Evolutionary conservation across 2,888 invertebrate species (phyloP).

Genomic region (Pyrgus malvae): DNA sequence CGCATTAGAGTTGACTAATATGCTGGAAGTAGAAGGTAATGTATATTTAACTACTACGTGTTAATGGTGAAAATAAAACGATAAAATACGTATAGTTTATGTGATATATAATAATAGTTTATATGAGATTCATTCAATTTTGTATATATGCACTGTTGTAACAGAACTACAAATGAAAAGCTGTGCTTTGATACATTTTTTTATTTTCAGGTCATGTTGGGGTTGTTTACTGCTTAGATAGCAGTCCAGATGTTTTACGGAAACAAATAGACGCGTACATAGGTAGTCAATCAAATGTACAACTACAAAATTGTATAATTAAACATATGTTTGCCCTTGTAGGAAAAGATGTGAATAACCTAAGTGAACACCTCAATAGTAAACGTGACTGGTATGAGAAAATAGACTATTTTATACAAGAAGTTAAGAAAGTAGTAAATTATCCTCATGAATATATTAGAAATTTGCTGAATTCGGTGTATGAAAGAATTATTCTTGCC

Average conservation of each 20-base stretch:
- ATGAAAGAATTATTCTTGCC: constrained; percentile 38
- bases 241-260: constrained; percentile 52
- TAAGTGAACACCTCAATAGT: background rate
- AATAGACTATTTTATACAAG: background rate
- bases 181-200: background rate
- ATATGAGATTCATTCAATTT: too few species aligned
- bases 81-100: too few species aligned
- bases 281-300: constrained; percentile 40
- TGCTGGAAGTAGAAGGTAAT: constrained; percentile 61
- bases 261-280: constrained; percentile 45
- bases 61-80: too few species aligned
- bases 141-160: too few species aligned
- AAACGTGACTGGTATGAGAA: constrained; percentile 1
- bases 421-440: background rate
- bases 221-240: constrained; percentile 52
- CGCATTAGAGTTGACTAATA: constrained; percentile 53
- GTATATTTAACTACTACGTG: too few species aligned
- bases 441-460: constrained; percentile 7
- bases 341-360: background rate
- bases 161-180: too few species aligned
- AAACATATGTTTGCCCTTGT: background rate
- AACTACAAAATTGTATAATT: constrained; percentile 24
- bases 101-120: too few species aligned
- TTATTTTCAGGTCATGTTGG: constrained; percentile 48
- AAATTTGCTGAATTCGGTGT: constrained; percentile 26